These are phyloP conservation scores for Vicugna pacos DNA, from an alignment of 2,113 vertebrate species.

Conservation along the genomic window DNA sequence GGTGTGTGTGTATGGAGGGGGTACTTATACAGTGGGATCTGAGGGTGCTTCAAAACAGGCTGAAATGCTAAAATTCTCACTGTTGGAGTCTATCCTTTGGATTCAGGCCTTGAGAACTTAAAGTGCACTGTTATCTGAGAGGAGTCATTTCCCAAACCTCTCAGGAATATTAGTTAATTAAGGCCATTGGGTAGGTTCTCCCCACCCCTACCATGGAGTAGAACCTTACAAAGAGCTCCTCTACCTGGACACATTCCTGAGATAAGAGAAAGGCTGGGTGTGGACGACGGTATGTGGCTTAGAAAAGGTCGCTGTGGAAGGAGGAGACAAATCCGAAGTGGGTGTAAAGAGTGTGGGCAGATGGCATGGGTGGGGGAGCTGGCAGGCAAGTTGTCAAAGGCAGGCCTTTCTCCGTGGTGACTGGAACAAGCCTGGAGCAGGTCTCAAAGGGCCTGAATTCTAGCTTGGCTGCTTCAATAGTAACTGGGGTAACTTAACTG, in stretches of 20 bases:
- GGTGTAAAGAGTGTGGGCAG: background rate
- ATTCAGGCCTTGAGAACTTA: background rate
- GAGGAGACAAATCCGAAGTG: background rate
- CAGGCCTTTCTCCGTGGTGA: background rate
- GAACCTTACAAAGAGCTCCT: background rate
- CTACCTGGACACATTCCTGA: background rate
- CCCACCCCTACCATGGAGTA: background rate
- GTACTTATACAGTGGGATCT: background rate
- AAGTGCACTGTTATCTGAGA: background rate
- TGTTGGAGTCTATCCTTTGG: background rate
- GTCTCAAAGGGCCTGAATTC: background rate
- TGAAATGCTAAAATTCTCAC: background rate
- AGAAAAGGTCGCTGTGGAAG: background rate
- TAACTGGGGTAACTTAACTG: background rate
- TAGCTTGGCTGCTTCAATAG: background rate
- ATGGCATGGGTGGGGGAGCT: background rate
- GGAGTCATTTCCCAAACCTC: background rate
- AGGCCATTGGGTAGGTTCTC: background rate
- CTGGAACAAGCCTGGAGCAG: background rate
- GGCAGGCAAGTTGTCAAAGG: background rate
- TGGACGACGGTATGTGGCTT: background rate
- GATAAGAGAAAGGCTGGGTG: background rate
- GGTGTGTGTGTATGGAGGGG: background rate
- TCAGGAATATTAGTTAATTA: background rate
- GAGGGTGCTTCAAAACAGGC: background rate